Percentiles rank a stretch among this genome's conserved stretches.
phyloP scores from a whole-genome alignment of 1,140 invertebrate genomes.

The Himalopsyche phryganea region DNA sequence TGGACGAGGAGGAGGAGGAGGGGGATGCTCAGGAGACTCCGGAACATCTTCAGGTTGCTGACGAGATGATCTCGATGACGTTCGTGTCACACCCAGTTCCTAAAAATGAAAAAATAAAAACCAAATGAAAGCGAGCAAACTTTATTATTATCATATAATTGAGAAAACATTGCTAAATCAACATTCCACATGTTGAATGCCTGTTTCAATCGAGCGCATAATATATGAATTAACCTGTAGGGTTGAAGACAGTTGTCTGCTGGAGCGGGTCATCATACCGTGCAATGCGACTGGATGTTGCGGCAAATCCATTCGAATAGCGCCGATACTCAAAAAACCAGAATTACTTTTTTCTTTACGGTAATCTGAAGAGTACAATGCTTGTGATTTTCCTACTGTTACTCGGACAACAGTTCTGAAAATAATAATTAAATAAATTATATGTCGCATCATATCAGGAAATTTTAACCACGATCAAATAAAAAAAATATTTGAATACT shows the following conservation, averaged over 20 bases:
- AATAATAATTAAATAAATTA: no score
- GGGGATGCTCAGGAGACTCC: constrained; percentile 50
- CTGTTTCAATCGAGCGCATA: no score
- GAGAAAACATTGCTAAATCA: neutral
- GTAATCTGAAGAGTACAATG: constrained; percentile 80
- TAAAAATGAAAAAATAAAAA: constrained; percentile 38
- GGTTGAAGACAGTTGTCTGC: constrained; percentile 88
- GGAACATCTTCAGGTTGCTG: constrained; percentile 55
- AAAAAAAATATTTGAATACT: constrained; percentile 38
- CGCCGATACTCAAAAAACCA: constrained; percentile 80
- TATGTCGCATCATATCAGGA: no score
- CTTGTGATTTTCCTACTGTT: constrained; percentile 87
- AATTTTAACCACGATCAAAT: no score
- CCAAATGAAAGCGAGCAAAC: no score
- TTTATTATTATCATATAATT: no score
- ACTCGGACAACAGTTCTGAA: constrained; percentile 87
- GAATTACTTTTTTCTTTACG: constrained; percentile 76
- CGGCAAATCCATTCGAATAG: constrained; percentile 90
- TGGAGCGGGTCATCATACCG: constrained; percentile 94
- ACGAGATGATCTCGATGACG: constrained; percentile 69
- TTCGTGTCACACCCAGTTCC: constrained; percentile 75
- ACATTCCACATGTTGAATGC: neutral
- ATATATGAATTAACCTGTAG: no score
- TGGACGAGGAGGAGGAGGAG: constrained; percentile 41
- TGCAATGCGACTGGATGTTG: constrained; percentile 95